Base-by-base conservation (phyloP, 1,140 invertebrate species). In the Gryllus bimaculatus region DNA sequence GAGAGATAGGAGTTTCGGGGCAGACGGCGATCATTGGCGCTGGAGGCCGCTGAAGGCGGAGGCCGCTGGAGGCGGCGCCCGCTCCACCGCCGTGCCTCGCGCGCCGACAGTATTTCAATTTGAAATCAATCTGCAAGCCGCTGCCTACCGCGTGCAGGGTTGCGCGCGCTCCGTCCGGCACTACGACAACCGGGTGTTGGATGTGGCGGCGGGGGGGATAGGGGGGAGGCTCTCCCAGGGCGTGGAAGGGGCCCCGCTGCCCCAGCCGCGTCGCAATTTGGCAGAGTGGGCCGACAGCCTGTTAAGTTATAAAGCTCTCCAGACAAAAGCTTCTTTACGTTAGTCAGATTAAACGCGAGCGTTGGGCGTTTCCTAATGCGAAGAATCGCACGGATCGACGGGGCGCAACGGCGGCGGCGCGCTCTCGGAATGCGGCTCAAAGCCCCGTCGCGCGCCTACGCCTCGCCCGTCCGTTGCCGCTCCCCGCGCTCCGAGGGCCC, bases 281-380 rank as follows among this genome's bases (percentile, higher is more conserved):
- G 54, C 54, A 66, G 54, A 66, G 2, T 66, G 54, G 54, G 54
- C 2, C 54, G 2, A 7, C 10, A 66, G 54, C 54, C n/a, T n/a
- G n/a, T n/a, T 66, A 66, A 66, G 54, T 66, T 66, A 66, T 66
- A 66, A 66, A 66, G 54, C 54, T 66, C 18, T 66, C 54, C 54
- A 66, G n/a, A 66, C 7, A 66, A 66, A 66, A 66, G 54, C 54
- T 66, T 66, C n/a, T 66, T 66, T 66, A 66, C 54, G 2, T 66
- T 66, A 66, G n/a, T 66, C 54, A n/a, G 54, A 66, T 66, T 66
- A 66, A n/a, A n/a, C n/a, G 2, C 54, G 18, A 66, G 54, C 54
- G 10, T 54, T 10, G 54, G 54, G 54, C 54, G 18, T 10, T n/a
- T n/a, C 54, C 54, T 66, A 66, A 66, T 66, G 7, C 54, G 54